Evolutionary conservation across 30 jellyfish, hydroid and myxozoan species (phyloP).

Genomic region (Aurelia coerulea): DNA sequence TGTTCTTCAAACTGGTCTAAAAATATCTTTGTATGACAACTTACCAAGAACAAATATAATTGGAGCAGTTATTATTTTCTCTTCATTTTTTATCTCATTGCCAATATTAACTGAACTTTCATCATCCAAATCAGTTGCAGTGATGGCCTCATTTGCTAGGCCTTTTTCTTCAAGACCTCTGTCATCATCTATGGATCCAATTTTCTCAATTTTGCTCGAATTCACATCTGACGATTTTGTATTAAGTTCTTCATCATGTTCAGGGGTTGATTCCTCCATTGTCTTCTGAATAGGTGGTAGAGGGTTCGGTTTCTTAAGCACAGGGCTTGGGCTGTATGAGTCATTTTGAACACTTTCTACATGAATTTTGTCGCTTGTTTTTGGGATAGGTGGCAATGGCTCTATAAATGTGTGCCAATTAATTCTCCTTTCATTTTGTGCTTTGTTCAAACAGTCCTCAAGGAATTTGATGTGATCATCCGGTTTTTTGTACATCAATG

Average conservation of each 20-base stretch:
- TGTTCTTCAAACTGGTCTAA: no score
- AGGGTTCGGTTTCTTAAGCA: conserved; percentile 49
- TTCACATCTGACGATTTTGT: not conserved
- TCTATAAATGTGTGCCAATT: conserved; percentile 92
- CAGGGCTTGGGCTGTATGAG: conserved; percentile 6
- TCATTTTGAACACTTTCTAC: conserved; percentile 46
- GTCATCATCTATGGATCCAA: conserved; percentile 60
- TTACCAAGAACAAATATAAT: conserved; percentile 88
- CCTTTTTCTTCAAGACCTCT: conserved; percentile 54
- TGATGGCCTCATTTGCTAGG: conserved; percentile 25
- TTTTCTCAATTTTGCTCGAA: not conserved
- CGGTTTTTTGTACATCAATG: conserved; percentile 96
- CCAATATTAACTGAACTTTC: not conserved
- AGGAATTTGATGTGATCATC: conserved; percentile 87
- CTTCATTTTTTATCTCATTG: not conserved
- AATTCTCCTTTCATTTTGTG: conserved; percentile 74
- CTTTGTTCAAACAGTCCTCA: conserved; percentile 78
- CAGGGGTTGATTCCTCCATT: not conserved
- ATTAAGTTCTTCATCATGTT: not conserved
- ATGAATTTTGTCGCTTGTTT: conserved; percentile 25
- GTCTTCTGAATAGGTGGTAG: conserved; percentile 69
- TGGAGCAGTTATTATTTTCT: conserved; percentile 39
- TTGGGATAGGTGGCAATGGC: conserved; percentile 96
- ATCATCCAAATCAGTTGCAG: conserved; percentile 1
- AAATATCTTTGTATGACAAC: not conserved